phyloP scores from a whole-genome alignment of 2,113 vertebrate species.

The Phaethon lepturus region DNA sequence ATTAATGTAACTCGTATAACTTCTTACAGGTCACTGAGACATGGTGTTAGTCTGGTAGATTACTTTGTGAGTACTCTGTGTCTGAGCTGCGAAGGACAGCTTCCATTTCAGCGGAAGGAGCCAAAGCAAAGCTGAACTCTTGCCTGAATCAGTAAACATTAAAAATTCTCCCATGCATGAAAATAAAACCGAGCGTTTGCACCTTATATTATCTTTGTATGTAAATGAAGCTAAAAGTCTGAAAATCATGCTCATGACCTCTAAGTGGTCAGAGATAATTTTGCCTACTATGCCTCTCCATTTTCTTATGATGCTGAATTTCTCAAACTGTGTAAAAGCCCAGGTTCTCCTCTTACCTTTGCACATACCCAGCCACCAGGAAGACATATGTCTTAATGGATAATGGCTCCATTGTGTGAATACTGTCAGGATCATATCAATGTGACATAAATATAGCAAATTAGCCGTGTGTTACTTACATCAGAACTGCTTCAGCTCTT shows the following conservation, averaged over 20 bases:
- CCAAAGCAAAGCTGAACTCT: background rate
- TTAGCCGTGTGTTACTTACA: constrained; percentile 37
- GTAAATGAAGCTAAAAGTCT: constrained; percentile 20
- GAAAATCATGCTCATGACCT: constrained; percentile 20
- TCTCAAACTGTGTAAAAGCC: constrained; percentile 34
- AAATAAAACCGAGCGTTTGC: background rate
- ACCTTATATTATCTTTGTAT: background rate
- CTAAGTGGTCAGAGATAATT: constrained; percentile 14
- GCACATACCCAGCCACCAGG: constrained; percentile 5
- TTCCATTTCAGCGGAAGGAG: background rate
- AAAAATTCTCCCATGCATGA: background rate
- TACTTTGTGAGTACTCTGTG: background rate
- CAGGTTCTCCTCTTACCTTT: constrained; percentile 31
- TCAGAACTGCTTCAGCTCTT: constrained; percentile 43
- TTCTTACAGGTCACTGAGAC: constrained; percentile 43
- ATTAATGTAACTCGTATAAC: constrained; percentile 50
- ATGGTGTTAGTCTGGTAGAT: background rate
- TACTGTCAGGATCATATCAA: constrained; percentile 56
- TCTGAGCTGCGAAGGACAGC: background rate
- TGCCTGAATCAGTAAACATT: background rate
- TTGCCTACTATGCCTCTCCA: background rate
- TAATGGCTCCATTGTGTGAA: constrained; percentile 57
- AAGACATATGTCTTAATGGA: constrained; percentile 51
- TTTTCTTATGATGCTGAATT: constrained; percentile 32
- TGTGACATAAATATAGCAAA: constrained; percentile 63